These are phyloP conservation scores for Chunga burmeisteri DNA, from an alignment of 2,113 vertebrate genomes.

Conservation along the genomic window DNA sequence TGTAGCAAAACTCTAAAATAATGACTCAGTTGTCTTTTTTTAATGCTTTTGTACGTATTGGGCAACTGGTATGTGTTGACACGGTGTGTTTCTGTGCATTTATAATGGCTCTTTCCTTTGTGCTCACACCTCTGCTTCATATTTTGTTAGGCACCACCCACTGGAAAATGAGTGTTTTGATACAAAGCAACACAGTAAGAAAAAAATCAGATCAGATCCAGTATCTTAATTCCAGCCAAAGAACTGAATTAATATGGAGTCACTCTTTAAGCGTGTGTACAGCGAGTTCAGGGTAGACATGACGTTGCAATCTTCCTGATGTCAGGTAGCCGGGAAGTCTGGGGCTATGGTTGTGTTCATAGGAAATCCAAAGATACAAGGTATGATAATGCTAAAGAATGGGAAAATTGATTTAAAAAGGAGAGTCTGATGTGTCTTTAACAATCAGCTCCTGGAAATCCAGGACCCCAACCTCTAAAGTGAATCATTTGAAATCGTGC, in stretches of 20 bases:
- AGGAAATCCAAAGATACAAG: neutral
- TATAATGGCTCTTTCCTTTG: neutral
- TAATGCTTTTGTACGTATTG: neutral
- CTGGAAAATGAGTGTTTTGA: constrained; percentile 17
- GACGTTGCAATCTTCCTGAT: neutral
- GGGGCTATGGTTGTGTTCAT: neutral
- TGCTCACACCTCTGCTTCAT: neutral
- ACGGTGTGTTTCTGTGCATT: neutral
- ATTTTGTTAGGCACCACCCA: constrained; percentile 18
- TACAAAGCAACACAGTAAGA: neutral
- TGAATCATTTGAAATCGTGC: neutral
- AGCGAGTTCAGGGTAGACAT: neutral
- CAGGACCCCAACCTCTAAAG: neutral
- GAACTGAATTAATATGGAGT: neutral
- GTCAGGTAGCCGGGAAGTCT: neutral
- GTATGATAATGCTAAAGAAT: neutral
- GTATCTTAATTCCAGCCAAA: neutral
- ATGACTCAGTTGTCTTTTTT: neutral
- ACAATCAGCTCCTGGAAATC: neutral
- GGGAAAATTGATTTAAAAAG: neutral
- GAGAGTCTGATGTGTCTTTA: neutral
- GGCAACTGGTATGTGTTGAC: neutral
- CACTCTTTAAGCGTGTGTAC: neutral
- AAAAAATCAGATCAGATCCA: neutral
- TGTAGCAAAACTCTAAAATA: neutral